A percentile compares a stretch with the other conserved stretches of the same genome.
Conservation (phyloP, 92 coral and sea anemone genomes). For the Porites lobata region DNA sequence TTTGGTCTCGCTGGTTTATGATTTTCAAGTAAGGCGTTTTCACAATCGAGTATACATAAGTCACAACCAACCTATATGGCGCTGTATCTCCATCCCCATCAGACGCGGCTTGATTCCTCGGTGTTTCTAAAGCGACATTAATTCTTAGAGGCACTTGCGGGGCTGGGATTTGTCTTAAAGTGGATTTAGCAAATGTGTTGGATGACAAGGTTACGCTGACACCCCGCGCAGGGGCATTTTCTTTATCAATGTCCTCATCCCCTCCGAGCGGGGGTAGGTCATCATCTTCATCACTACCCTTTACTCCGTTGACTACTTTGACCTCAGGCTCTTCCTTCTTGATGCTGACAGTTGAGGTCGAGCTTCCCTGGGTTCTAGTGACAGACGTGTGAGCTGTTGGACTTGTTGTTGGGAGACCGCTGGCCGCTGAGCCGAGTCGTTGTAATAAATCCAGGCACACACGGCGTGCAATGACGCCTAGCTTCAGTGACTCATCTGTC, state of each 20-base stretch:
- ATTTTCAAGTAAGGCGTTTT: too few relatives aligned
- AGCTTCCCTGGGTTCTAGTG: conserved; percentile 39
- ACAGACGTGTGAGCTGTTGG: conserved; percentile 13
- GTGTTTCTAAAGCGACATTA: not conserved
- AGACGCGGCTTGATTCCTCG: not conserved
- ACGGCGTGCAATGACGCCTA: conserved; percentile 82
- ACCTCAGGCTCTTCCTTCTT: conserved; percentile 24
- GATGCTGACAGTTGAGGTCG: conserved; percentile 16
- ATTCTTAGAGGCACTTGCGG: not conserved
- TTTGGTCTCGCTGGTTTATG: too few relatives aligned
- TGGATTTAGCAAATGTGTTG: not conserved
- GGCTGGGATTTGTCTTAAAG: not conserved
- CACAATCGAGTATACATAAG: not conserved
- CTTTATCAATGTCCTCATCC: conserved; percentile 52
- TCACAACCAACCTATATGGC: conserved; percentile 33
- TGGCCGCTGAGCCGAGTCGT: conserved; percentile 87
- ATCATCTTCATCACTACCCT: conserved; percentile 55
- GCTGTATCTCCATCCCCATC: conserved; percentile 2
- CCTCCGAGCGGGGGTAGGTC: conserved; percentile 75
- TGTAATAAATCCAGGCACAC: conserved; percentile 84
- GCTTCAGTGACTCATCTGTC: conserved; percentile 30
- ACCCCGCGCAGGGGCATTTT: not conserved
- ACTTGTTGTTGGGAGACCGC: conserved; percentile 41
- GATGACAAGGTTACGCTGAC: not conserved
- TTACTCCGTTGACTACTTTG: conserved; percentile 10